Percentiles rank a stretch among this genome's conserved stretches.
Conservation (phyloP, 2,888 invertebrate genomes). For the Apoda limacodes region DNA sequence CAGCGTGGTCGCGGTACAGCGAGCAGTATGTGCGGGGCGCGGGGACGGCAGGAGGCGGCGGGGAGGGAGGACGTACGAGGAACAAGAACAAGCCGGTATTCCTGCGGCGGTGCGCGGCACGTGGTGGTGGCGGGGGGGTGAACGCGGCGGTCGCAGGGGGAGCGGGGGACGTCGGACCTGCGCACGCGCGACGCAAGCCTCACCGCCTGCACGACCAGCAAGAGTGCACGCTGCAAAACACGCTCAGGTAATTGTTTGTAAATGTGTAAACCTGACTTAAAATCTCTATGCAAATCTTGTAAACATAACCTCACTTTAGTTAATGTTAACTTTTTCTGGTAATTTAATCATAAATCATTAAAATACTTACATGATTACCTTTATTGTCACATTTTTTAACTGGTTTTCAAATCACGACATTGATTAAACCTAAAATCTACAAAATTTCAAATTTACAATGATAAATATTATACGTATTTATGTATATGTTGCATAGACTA, state of each 20-base stretch:
- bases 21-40: constrained; percentile 34
- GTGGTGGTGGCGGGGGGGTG: constrained; percentile 37
- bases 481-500: no score
- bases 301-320: no score
- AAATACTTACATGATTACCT: no score
- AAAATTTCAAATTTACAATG: no score
- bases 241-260: constrained; percentile 6
- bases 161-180: constrained; percentile 9
- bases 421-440: no score
- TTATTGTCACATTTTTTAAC: no score
- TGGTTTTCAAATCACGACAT: no score
- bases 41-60: constrained; percentile 13
- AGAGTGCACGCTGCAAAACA: constrained; percentile 30
- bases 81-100: constrained; percentile 37
- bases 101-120: constrained; percentile 41
- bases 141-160: constrained; percentile 24
- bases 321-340: no score
- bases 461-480: no score
- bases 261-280: no score
- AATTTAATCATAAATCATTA: no score
- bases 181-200: constrained; percentile 34
- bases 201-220: constrained; percentile 34
- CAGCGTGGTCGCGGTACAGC: constrained; percentile 44
- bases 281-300: no score
- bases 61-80: neutral